Evolutionary conservation across 2,888 invertebrate species (phyloP).

Genomic region (Octodonta nipae): DNA sequence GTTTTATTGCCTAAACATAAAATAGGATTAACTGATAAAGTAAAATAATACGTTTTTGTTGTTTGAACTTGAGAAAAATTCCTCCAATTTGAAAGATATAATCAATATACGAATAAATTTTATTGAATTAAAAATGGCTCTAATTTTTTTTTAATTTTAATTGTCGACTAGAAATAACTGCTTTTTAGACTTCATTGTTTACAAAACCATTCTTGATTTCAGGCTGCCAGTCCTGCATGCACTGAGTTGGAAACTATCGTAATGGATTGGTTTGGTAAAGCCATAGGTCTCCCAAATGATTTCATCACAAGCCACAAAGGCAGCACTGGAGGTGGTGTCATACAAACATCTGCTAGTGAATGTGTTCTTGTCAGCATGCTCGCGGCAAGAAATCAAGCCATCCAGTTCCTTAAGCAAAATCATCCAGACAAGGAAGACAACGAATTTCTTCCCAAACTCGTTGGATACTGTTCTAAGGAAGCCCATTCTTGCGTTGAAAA

Average conservation of each 20-base stretch:
- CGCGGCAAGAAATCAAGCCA: constrained; percentile 61
- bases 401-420: constrained; percentile 47
- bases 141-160: too few relatives aligned
- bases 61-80: too few relatives aligned
- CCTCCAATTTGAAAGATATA: too few relatives aligned
- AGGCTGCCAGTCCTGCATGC: constrained; percentile 95
- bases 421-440: constrained; percentile 47
- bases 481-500: constrained; percentile 68
- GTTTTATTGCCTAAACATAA: too few relatives aligned
- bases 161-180: too few relatives aligned
- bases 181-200: not conserved
- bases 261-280: constrained; percentile 68
- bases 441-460: constrained; percentile 58
- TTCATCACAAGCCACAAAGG: constrained; percentile 44
- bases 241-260: constrained; percentile 81
- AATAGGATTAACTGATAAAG: too few relatives aligned
- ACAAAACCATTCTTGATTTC: constrained; percentile 24
- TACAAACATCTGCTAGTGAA: constrained; percentile 74
- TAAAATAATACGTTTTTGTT: too few relatives aligned
- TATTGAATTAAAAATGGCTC: too few relatives aligned
- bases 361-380: constrained; percentile 66
- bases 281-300: constrained; percentile 57
- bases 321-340: constrained; percentile 63
- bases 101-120: too few relatives aligned
- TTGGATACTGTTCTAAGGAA: constrained; percentile 61